Evolutionary conservation across 2,888 invertebrate species (phyloP).

Genomic region (Sacculina carcini): DNA sequence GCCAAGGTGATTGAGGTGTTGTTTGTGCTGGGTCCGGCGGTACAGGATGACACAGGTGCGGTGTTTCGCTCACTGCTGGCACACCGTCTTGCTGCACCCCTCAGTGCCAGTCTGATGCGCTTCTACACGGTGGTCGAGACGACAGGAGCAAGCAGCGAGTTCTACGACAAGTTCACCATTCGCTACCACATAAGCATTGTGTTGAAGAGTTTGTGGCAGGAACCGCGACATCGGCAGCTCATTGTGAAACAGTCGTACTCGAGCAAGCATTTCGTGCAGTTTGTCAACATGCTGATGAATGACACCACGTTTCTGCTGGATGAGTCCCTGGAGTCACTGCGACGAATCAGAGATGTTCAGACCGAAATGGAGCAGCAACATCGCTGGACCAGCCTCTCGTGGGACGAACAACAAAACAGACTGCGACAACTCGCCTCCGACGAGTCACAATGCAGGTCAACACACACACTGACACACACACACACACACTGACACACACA

Average conservation of each 20-base stretch:
- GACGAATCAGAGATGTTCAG: conserved; percentile 43
- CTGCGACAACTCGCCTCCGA: conserved; percentile 53
- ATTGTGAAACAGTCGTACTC: conserved; percentile 65
- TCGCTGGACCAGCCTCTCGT: conserved; percentile 36
- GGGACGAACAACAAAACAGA: conserved; percentile 43
- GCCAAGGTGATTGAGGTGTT: conserved; percentile 81
- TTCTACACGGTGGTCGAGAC: conserved; percentile 96
- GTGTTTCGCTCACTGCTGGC: conserved; percentile 33
- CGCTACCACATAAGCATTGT: conserved; percentile 93
- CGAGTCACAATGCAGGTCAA: conserved; percentile 49
- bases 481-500: no score
- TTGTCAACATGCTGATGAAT: conserved; percentile 93
- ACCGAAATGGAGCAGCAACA: conserved; percentile 43
- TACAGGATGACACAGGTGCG: conserved; percentile 19
- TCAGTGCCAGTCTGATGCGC: conserved; percentile 80
- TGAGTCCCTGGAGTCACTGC: conserved; percentile 72
- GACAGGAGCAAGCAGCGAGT: conserved; percentile 90
- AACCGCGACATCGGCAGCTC: conserved; percentile 55
- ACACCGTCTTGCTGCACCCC: conserved; percentile 50
- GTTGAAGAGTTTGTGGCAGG: conserved; percentile 76
- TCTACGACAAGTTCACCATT: conserved; percentile 97
- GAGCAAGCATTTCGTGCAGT: conserved; percentile 80
- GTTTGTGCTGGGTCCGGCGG: conserved; percentile 25
- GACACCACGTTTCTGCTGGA: conserved; percentile 90
- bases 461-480: no score